These are phyloP conservation scores for Meliscaeva auricollis DNA, from an alignment of 2,888 invertebrate genomes.

Conservation along the genomic window DNA sequence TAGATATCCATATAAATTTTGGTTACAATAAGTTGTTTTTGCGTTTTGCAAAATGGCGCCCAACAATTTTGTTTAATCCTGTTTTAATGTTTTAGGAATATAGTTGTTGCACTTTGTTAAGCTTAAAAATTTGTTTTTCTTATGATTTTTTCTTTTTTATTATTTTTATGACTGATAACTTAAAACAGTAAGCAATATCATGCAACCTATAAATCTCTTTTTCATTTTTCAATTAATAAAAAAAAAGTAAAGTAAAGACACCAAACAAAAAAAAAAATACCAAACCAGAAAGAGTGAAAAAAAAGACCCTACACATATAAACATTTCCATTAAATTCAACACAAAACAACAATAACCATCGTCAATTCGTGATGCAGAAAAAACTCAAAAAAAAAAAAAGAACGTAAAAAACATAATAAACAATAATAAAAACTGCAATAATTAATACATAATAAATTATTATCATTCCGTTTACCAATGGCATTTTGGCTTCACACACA, in stretches of 20 bases:
- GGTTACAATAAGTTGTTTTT: too few species aligned
- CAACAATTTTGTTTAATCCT: too few species aligned
- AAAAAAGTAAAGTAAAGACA: neutral
- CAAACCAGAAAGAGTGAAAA: slow-evolving; percentile 2
- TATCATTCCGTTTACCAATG: slow-evolving; percentile 73
- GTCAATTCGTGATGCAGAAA: neutral
- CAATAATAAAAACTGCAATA: slow-evolving; percentile 48
- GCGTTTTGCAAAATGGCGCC: too few species aligned
- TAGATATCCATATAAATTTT: too few species aligned
- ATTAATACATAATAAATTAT: slow-evolving; percentile 74
- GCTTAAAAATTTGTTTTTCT: too few species aligned
- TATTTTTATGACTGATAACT: too few species aligned
- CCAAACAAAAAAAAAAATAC: slow-evolving; percentile 36
- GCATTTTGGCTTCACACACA: slow-evolving; percentile 64
- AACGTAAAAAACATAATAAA: slow-evolving; percentile 23
- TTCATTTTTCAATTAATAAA: too few species aligned
- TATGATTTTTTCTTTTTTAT: too few species aligned
- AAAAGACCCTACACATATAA: slow-evolving; percentile 11
- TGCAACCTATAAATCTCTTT: too few species aligned
- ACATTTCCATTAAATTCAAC: slow-evolving; percentile 47
- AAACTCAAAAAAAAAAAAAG: neutral
- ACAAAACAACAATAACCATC: slow-evolving; percentile 44
- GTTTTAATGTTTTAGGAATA: too few species aligned
- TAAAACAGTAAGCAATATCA: too few species aligned
- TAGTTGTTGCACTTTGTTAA: too few species aligned